A percentile compares a stretch with the other conserved stretches of the same genome.
Conservation (phyloP, 2,888 invertebrate genomes). For the Unio delphinus region DNA sequence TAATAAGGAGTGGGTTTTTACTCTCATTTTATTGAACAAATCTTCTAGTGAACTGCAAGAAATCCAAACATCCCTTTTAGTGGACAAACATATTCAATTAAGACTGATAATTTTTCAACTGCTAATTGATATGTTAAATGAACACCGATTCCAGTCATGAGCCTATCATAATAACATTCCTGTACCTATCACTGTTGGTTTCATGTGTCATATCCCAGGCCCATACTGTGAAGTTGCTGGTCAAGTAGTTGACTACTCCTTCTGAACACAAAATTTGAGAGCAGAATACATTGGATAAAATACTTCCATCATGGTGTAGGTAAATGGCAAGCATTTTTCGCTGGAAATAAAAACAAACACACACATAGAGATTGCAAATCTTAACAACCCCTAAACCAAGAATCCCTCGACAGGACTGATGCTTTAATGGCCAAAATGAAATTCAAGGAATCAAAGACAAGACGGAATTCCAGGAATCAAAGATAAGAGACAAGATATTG, state of each 20-base stretch:
- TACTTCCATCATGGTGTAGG: constrained; percentile 95
- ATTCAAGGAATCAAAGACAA: neutral
- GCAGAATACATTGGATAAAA: constrained; percentile 96
- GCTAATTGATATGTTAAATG: no score
- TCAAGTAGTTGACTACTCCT: constrained; percentile 89
- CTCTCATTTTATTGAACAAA: no score
- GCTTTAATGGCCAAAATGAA: neutral
- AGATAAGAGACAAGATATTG: no score
- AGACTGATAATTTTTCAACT: no score
- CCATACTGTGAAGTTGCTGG: constrained; percentile 92
- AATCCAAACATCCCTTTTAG: no score
- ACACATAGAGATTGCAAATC: neutral
- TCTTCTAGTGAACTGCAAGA: no score
- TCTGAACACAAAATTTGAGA: constrained; percentile 93
- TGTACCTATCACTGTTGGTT: constrained; percentile 85
- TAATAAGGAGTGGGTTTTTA: no score
- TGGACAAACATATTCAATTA: no score
- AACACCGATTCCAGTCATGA: constrained; percentile 82
- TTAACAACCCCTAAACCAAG: neutral
- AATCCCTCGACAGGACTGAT: neutral
- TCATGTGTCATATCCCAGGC: constrained; percentile 97
- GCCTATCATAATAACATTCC: neutral
- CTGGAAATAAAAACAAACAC: constrained; percentile 73
- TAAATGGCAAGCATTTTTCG: constrained; percentile 94
- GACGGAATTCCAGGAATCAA: neutral